These are phyloP conservation scores for human DNA, from an alignment of 2,113 vertebrate species.

Conservation along the genomic window DNA sequence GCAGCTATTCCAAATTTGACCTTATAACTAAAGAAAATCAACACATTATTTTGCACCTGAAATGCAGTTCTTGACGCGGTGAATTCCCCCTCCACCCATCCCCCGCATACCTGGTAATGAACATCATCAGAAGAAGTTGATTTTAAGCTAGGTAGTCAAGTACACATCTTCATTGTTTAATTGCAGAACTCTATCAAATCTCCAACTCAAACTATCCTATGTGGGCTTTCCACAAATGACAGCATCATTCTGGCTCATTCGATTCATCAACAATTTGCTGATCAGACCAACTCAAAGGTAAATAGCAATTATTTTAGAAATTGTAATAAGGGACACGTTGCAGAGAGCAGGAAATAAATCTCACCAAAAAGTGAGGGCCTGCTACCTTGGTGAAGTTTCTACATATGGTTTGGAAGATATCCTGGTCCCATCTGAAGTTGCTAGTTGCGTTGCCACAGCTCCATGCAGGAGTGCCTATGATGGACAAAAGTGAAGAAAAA, in stretches of 20 bases:
- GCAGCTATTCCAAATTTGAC: neutral
- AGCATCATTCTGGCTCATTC: rapidly evolving
- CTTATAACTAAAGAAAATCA: neutral
- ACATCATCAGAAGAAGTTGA: neutral
- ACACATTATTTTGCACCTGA: neutral
- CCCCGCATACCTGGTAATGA: neutral
- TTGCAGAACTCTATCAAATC: neutral
- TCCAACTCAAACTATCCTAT: no score
- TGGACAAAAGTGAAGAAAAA: neutral
- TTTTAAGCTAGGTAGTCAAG: neutral
- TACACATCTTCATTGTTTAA: neutral
- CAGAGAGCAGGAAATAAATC: neutral
- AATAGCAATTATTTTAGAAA: neutral
- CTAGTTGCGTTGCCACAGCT: neutral
- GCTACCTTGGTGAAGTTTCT: neutral
- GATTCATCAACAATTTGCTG: neutral
- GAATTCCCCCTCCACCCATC: neutral
- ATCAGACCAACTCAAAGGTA: neutral
- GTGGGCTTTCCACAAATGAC: rapidly evolving
- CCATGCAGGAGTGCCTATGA: neutral
- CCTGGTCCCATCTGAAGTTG: neutral
- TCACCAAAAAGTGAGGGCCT: neutral
- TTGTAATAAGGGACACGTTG: neutral
- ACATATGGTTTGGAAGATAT: neutral
- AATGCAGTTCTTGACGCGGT: neutral